These are phyloP conservation scores for Macrophya alboannulata DNA, from an alignment of 2,888 invertebrate species.

Conservation along the genomic window DNA sequence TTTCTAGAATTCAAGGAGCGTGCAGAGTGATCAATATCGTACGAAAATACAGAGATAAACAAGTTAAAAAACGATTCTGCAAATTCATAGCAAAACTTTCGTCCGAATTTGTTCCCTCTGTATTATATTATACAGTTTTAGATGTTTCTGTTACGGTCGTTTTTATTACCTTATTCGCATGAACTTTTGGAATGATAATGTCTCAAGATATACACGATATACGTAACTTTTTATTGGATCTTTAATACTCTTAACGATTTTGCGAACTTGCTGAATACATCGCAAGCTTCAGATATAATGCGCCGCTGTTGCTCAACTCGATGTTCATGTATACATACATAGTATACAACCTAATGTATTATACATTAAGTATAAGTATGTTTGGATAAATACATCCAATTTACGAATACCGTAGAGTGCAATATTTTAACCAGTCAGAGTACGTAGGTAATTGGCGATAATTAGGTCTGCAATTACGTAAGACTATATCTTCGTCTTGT, in stretches of 20 bases:
- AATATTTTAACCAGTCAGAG: slow-evolving; percentile 20
- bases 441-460: slow-evolving; percentile 26
- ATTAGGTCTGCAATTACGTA: slow-evolving; percentile 30
- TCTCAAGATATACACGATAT: neutral
- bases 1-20: too few species aligned
- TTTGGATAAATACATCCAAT: slow-evolving; percentile 30
- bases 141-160: neutral
- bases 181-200: neutral
- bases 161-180: neutral
- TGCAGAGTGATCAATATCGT: neutral
- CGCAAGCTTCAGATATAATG: neutral
- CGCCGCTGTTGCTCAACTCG: neutral
- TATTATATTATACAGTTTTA: neutral
- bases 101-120: neutral
- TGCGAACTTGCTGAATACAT: neutral
- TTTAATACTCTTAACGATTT: neutral
- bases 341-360: neutral
- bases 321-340: slow-evolving; percentile 10
- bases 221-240: slow-evolving; percentile 8
- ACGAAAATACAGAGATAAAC: neutral
- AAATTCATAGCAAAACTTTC: neutral
- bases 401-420: slow-evolving; percentile 41
- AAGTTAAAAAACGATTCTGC: neutral
- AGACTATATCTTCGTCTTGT: neutral
- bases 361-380: neutral